phyloP scores from a whole-genome alignment of 1,140 invertebrate genomes.

The Drosophila miranda region DNA sequence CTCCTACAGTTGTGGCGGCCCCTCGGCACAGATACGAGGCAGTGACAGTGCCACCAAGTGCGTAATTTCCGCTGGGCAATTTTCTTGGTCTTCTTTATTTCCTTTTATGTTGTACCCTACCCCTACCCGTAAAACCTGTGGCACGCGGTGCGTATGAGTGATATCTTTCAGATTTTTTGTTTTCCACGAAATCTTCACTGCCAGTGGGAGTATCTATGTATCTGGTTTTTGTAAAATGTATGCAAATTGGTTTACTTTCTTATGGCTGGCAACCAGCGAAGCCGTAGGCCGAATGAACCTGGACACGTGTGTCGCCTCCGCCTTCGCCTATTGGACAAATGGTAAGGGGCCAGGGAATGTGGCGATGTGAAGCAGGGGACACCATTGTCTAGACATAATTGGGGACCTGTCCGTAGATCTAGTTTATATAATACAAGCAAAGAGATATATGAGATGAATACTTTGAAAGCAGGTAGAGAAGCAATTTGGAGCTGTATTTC shows the following conservation, averaged over 20 bases:
- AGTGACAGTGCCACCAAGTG: constrained; percentile 10
- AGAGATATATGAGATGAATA: no score
- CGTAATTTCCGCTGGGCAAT: constrained; percentile 61
- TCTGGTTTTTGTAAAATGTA: constrained; percentile 59
- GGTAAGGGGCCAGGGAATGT: constrained; percentile 29
- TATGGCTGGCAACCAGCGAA: constrained; percentile 52
- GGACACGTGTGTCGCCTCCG: constrained; percentile 49
- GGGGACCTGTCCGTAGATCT: constrained; percentile 17
- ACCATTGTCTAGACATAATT: constrained; percentile 67
- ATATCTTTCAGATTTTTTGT: constrained; percentile 17
- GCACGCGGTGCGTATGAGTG: constrained; percentile 60
- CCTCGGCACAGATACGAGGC: not conserved
- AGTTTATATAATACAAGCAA: not conserved
- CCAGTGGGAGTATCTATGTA: constrained; percentile 13
- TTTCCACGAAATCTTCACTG: constrained; percentile 32
- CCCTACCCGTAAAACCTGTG: constrained; percentile 52
- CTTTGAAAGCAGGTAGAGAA: no score
- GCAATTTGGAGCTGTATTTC: no score
- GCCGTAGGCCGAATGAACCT: constrained; percentile 18
- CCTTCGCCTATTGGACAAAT: constrained; percentile 3
- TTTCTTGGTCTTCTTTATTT: constrained; percentile 26
- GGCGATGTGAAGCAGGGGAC: constrained; percentile 6
- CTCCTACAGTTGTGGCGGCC: not conserved
- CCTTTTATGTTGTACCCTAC: constrained; percentile 48
- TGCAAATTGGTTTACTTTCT: constrained; percentile 78